These are phyloP conservation scores for Nephrotoma guestfalica DNA, from an alignment of 2,888 invertebrate genomes.

Conservation along the genomic window DNA sequence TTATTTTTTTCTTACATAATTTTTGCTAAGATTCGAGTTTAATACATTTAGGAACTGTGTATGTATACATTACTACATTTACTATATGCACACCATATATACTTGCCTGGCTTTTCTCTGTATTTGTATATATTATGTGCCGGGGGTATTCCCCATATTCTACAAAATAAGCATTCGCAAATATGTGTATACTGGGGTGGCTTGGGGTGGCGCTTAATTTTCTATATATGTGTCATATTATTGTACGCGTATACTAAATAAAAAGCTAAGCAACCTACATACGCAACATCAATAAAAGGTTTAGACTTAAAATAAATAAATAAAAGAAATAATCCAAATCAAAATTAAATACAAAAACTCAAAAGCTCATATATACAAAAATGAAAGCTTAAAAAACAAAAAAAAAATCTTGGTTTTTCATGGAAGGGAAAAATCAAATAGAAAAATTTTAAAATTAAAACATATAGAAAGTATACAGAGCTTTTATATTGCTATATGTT, in stretches of 20 bases:
- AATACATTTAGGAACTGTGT: neutral
- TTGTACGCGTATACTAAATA: neutral
- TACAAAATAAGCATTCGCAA: neutral
- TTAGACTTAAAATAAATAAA: neutral
- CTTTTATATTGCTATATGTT: neutral
- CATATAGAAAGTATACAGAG: neutral
- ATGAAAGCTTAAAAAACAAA: neutral
- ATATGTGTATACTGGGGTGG: neutral
- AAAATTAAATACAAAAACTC: neutral
- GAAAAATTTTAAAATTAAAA: neutral
- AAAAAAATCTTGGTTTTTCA: neutral
- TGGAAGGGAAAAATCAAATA: neutral
- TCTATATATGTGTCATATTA: too few relatives aligned
- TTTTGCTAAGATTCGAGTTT: neutral
- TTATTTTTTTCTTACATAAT: neutral
- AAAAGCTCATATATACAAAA: neutral
- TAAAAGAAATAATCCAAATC: neutral
- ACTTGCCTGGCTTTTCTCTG: neutral
- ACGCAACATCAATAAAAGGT: neutral
- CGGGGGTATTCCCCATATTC: neutral
- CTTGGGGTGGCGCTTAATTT: too few relatives aligned
- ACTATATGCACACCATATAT: neutral
- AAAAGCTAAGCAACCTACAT: neutral
- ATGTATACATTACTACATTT: neutral
- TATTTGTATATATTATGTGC: neutral